Base-by-base conservation (phyloP, 2,797 vertebrate species). In the Aeoliscus strigatus region DNA sequence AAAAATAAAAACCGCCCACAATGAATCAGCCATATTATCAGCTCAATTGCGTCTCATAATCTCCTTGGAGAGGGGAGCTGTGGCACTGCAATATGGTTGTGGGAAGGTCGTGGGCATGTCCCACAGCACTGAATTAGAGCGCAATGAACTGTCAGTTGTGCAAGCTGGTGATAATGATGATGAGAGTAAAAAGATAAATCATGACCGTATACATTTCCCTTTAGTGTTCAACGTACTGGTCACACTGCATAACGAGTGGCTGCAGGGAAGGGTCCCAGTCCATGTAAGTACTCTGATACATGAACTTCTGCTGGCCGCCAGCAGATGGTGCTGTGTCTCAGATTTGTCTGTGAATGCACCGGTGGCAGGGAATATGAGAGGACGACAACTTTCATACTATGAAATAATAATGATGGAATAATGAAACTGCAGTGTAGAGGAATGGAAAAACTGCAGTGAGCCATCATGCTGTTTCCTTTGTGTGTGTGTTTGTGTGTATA, bases 251-350 rank as follows among this genome's bases (percentile, higher is more conserved):
- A 60, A 76, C 55, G 58, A 63, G 37, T 59, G 41, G 55, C 70
- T 73, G 70, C 52, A 23, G 59, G 71, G 49, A 54, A 72, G 42
- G 1, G 37, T 61, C 55, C 56, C 39, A 49, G 69, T 58, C 36
- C 60, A 51, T 51, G 61, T 60, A 61, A 77, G 71, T 67, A 68
- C 51, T 23, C 39, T 66, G 59, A 60, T 66, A 14, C 63, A 68
- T 68, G 30, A 14, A 43, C 43, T 73, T 40, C 51, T 15, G 7
- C 9, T 21, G 14, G 28, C 33, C 25, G 37, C 77, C 79, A 79
- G 49, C 49, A 80, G 78, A 76, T 79, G 78, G 66, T 60, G 73
- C 45, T 70, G 24, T 49, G 40, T 66, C 58, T 54, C 23, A 9
- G 14, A 34, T 48, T 55, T 57, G n/a, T 49, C 39, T 37, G 14